Evolutionary conservation across 2,113 vertebrate species (phyloP), one percentile per base, ranked within the genome.

Genomic region (Oostethus manadensis): DNA sequence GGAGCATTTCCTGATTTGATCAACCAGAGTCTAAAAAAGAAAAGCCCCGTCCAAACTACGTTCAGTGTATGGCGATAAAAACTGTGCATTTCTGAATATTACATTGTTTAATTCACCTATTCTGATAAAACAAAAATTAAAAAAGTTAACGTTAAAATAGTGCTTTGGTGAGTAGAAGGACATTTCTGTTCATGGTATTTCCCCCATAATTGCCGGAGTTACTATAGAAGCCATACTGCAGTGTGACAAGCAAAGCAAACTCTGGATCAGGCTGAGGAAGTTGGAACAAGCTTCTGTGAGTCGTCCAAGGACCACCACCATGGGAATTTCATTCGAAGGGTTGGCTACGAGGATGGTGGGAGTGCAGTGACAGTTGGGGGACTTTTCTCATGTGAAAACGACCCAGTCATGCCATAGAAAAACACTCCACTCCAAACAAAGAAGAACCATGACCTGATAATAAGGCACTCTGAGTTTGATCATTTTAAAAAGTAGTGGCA

Each of bases 311-410:
- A 78, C 70, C 79, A 82, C 79, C 80, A 81, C 77, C 82, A 84
- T 83, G 83, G 85, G 84, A 87, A 89, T 79, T 59, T 71, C 26
- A 56, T 62, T 47, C 56, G 35, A 76, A 55, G 54, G 66, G 68
- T 50, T 83, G 68, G 76, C 77, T 78, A 69, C 65, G 79, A 80
- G 74, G 75, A 81, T 71, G 85, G 84, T 84, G 84, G 80, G 85
- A 87, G 84, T 63, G 64, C 68, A 71, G 66, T 69, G 81, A 73
- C 65, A 82, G 73, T 74, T 61, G 45, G 65, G 75, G 75, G 76
- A 79, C 72, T 80, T 87, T 86, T 84, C 86, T 87, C 84, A 78
- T 85, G 86, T 86, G 83, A 88, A 88, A 80, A 71, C 50, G 66
- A 61, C 62, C 60, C 53, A 62, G 66, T 43, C 40, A 21, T 69